Evolutionary conservation across 2,888 invertebrate genomes (phyloP), one percentile per base, ranked within the genome.

Genomic region (Netelia inedita): DNA sequence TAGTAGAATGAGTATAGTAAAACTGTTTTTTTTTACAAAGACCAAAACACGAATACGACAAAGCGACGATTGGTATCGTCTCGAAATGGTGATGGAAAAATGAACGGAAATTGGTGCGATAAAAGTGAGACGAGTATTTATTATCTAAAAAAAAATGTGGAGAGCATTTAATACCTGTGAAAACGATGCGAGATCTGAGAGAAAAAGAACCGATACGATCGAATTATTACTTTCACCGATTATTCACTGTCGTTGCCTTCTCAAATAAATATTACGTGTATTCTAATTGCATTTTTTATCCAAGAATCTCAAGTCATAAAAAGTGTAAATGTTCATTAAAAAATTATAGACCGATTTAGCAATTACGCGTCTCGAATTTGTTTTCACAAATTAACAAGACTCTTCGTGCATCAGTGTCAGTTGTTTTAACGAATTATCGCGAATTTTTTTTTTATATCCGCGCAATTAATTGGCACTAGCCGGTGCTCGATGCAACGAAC

Each of bases 51-150:
- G n/a, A 66, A 65, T 63, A 63, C 59, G 63, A 81, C 21, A 69
- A 53, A 68, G 21, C 61, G 8, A 19, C 11, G 57, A 59, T 61
- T 65, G 72, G 73, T 65, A 63, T 57, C 75, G 82, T 28, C 21
- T 61, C 46, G 74, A 66, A 86, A 82, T 1, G 46, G 79, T 79
- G 79, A 75, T 5, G n/a, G 85, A 73, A 82, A 82, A 82, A 85
- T 85, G 63, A 82, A 85, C 84, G 79, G 79, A 83, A 83, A 72
- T 28, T 55, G 59, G 83, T 83, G 83, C 83, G 72, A 76, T 1
- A 43, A 46, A 19, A 80, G 71, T 50, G 55, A 79, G 73, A n/a
- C 72, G 28, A 66, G 71, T 68, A 57, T 59, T 14, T 72, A 66
- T 66, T 50, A 28, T 50, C n/a, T 50, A 28, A 43, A 69, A 69